These are phyloP conservation scores for Eriosoma lanigerum DNA, from an alignment of 1,140 invertebrate species.

Conservation along the genomic window DNA sequence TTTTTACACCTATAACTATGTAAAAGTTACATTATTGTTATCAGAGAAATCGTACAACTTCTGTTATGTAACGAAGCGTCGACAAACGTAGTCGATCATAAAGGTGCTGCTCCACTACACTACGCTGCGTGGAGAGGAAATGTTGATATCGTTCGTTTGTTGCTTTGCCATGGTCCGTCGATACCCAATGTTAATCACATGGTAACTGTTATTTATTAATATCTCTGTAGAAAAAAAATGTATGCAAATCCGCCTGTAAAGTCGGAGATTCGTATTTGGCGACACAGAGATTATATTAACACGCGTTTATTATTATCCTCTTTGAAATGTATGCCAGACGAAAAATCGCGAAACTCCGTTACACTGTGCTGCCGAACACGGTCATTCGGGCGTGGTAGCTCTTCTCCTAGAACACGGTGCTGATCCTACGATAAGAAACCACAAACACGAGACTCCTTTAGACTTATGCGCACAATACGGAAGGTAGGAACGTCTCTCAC, in stretches of 20 bases:
- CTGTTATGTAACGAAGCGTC: slow-evolving; percentile 86
- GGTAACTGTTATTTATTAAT: slow-evolving; percentile 16
- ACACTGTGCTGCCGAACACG: slow-evolving; percentile 93
- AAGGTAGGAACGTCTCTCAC: slow-evolving; percentile 61
- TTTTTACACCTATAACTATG: no score
- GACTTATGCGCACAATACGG: slow-evolving; percentile 93
- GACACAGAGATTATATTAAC: no score
- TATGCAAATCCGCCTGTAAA: no score
- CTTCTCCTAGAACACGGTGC: slow-evolving; percentile 83
- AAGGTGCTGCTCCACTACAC: slow-evolving; percentile 84
- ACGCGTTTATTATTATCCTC: no score
- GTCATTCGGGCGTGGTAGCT: slow-evolving; percentile 84
- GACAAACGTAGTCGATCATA: slow-evolving; percentile 79
- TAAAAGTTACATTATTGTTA: slow-evolving; percentile 53
- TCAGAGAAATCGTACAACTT: slow-evolving; percentile 83
- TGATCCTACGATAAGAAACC: slow-evolving; percentile 87
- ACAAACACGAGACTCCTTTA: slow-evolving; percentile 84
- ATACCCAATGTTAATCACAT: slow-evolving; percentile 75
- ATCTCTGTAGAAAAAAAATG: no score
- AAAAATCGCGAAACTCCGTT: slow-evolving; percentile 90
- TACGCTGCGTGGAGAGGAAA: slow-evolving; percentile 88
- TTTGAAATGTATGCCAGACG: slow-evolving; percentile 67
- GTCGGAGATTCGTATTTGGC: no score
- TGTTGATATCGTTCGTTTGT: slow-evolving; percentile 75
- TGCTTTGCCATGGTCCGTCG: slow-evolving; percentile 74